Percentiles rank a stretch among this genome's conserved stretches.
Evolutionary conservation across 2,113 vertebrate species (phyloP).

Genomic region (Protobothrops flavoviridis): DNA sequence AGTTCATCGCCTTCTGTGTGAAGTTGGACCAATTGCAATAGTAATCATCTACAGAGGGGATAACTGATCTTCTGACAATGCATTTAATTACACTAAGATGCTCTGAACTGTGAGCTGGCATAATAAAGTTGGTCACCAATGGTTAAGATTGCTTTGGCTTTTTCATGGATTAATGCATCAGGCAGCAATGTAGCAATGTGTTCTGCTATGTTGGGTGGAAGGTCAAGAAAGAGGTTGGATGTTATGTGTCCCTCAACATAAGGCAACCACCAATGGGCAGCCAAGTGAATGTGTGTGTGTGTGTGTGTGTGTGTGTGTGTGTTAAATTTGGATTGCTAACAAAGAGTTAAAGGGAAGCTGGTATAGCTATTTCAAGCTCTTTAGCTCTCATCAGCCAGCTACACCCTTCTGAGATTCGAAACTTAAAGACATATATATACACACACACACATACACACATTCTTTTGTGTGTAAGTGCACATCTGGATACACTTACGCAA

Average conservation of each 20-base stretch:
- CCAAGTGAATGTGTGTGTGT: slow-evolving; percentile 8
- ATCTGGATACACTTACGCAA: rapidly evolving
- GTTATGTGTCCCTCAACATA: slow-evolving; percentile 65
- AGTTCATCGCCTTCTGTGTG: neutral
- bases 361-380: no score
- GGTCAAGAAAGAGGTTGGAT: slow-evolving; percentile 56
- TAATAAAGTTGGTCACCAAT: slow-evolving; percentile 31
- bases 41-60: neutral
- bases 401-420: no score
- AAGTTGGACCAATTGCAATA: slow-evolving; percentile 29
- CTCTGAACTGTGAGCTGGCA: slow-evolving; percentile 39
- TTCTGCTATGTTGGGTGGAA: slow-evolving; percentile 60
- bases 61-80: slow-evolving; percentile 27
- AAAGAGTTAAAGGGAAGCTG: no score
- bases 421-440: no score
- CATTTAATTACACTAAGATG: slow-evolving; percentile 24
- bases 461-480: slow-evolving; percentile 46
- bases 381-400: no score
- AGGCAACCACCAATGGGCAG: slow-evolving; percentile 37
- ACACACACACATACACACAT: no score
- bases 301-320: neutral
- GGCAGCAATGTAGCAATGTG: slow-evolving; percentile 64
- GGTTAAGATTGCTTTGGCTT: neutral
- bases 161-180: slow-evolving; percentile 32
- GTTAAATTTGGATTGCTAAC: no score